Base-by-base conservation (phyloP, 2,888 invertebrate genomes). In the Ophion obscuratus region DNA sequence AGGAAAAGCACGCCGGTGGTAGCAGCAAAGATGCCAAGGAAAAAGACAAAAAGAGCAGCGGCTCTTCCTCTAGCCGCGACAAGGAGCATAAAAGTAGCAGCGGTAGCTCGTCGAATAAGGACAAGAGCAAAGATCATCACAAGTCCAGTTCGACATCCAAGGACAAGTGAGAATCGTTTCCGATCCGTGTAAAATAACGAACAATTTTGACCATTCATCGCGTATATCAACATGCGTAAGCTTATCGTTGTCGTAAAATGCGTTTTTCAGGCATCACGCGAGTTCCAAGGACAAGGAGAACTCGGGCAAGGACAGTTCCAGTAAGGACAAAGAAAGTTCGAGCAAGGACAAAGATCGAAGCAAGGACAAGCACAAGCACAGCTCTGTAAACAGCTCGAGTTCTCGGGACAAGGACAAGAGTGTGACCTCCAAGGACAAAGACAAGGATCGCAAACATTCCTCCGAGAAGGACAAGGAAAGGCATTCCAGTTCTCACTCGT, bases 41-140 rank as follows among this genome's bases (percentile, higher is more conserved):
- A 80, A 95, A 94, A 89, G 95, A 95, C 89, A 95, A 95, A 93
- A 95, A 94, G 90, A 95, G 95, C 88, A 92, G 92, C 71, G 9
- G 40, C 53, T 93, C 95, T 85, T 95, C 95, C 83, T 95, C 94
- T 10, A 92, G 95, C 83, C 95, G 95, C 88, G 93, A 94, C 59
- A 94, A 93, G 85, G 94, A 94, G 1, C 93, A 93, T 77, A 93
- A 93, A 84, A 92, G 92, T 74, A 91, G 90, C 64, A 93, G 92
- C 75, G 90, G 89, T 80, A 90, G 91, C 57, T 92, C 93, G 0
- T 93, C 93, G 27, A 93, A 90, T 89, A 96, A 92, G 88, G 92
- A 93, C 27, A 93, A 92, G 84, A 95, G 94, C 78, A 92, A 92
- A 66, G 92, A 94, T 85, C 93, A 94, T 89, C 94, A 94, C 76